Evolutionary conservation across 2,797 vertebrate genomes (phyloP), one percentile per base, ranked within the genome.

Genomic region (Phalanger gymnotis): DNA sequence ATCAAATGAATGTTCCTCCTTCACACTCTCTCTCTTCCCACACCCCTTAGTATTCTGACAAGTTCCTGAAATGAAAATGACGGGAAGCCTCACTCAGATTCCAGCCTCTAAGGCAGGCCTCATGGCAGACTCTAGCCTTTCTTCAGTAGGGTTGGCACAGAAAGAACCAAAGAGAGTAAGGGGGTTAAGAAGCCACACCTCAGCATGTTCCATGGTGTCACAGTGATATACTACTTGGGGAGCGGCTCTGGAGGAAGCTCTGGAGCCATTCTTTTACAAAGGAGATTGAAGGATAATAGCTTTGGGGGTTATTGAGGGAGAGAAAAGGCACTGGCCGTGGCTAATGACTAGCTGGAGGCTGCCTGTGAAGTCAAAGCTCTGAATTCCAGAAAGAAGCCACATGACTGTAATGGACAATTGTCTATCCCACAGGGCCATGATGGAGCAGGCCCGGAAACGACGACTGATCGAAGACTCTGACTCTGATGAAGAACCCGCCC

Each of bases 391-490:
- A 2, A 34, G 87, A 25, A 9, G 0, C 58, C 40, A 54, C 19
- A 28, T 16, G 0, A 3, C 28, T 25, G 10, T 56, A 30, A 0
- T 0, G 0, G 28, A 31, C 90, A 53, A 9, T 31, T 53, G 40
- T 52, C 55, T 12, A 0, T 51, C 95, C 52, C 0, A 0, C 98
- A 99, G 99, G 55, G 97, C 97, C 0, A 99, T 99, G 99, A 96
- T 99, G 98, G 99, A 99, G 0, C 98, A 99, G 90, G 99, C 98
- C 0, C 98, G 99, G 25, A 98, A 98, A 61, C 99, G 99, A 73
- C 98, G 99, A 66, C 97, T 99, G 54, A 97, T 99, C 92, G 98
- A 98, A 0, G 99, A 99, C 96, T 99, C 99, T 0, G 99, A 99
- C 96, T 99, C 99, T 0, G 99, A 99, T 1, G 98, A 99, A 2